Conservation (phyloP, 2,797 vertebrate genomes). For the Danio kyathit region DNA sequence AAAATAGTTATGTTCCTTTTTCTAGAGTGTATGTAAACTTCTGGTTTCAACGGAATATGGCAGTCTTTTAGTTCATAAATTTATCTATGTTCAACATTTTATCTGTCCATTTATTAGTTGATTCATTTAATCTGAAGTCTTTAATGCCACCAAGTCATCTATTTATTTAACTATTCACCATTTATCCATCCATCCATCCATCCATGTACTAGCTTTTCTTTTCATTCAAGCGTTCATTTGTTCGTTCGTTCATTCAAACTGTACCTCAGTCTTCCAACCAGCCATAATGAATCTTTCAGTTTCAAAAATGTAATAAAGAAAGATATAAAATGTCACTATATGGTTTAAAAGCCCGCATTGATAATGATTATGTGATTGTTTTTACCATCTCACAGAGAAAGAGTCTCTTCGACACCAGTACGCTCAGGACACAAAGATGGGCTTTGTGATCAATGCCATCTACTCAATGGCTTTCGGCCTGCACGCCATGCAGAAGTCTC, state of each 20-base stretch:
- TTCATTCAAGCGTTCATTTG: no score
- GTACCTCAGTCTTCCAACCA: no score
- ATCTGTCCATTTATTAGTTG: background rate
- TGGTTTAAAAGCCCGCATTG: background rate
- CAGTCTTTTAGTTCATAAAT: no score
- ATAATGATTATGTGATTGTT: background rate
- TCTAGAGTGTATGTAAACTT: no score
- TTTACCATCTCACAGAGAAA: slow-evolving; percentile 71
- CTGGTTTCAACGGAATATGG: no score
- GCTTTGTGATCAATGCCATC: slow-evolving; percentile 98
- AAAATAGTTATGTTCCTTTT: no score
- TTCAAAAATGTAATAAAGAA: background rate
- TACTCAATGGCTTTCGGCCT: slow-evolving; percentile 97
- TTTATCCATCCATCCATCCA: background rate
- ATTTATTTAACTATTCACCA: background rate
- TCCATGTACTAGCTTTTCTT: background rate
- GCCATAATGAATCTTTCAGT: background rate
- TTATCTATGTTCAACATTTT: background rate
- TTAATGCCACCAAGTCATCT: no score
- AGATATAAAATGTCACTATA: background rate
- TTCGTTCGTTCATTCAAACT: no score
- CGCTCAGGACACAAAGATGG: slow-evolving; percentile 99
- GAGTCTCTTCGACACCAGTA: slow-evolving; percentile 92
- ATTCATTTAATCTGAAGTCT: no score
- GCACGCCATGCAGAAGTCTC: slow-evolving; percentile 90